Conservation (phyloP, 2,113 vertebrate species). For the Pan troglodytes region NHGRI_mPanTro3-v2.1_pri NC_072409.2:55997001-55997500, state of each 20-base stretch:
- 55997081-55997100: background rate
- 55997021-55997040: accelerated
- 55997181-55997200: background rate
- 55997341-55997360: background rate
- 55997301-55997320: background rate
- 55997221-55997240: background rate
- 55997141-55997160: background rate
- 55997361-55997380: background rate
- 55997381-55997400: background rate
- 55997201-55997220: background rate
- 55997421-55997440: background rate
- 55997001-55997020: accelerated
- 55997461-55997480: background rate
- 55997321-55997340: background rate
- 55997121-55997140: background rate
- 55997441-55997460: background rate
- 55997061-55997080: too few species aligned
- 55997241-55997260: background rate
- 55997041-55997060: too few species aligned
- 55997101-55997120: background rate
- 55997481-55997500: background rate
- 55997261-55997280: background rate
- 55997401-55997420: background rate
- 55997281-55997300: background rate
- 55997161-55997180: background rate